These are phyloP conservation scores for Copsychus sechellarum DNA, from an alignment of 2,113 vertebrate species.

Conservation along the genomic window DNA sequence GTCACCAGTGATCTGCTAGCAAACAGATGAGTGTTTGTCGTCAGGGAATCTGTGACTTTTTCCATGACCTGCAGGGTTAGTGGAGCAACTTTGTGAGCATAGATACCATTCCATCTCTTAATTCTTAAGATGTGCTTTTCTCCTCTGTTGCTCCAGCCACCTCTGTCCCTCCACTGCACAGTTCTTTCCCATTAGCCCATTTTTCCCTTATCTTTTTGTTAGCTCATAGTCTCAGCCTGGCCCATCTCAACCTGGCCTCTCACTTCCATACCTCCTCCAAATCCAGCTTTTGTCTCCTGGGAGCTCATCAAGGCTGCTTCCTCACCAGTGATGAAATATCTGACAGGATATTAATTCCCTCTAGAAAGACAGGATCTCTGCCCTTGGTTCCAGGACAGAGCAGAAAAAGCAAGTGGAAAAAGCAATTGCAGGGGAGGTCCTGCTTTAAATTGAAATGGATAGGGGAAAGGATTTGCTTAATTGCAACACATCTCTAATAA, in stretches of 20 bases:
- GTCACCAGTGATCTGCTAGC: neutral
- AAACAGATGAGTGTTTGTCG: neutral
- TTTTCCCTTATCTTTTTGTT: neutral
- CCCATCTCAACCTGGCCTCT: neutral
- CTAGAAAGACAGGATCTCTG: neutral
- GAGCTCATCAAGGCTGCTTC: neutral
- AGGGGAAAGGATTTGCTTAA: neutral
- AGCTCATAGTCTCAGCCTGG: neutral
- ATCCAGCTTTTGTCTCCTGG: neutral
- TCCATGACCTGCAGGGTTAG: neutral
- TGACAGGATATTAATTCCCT: neutral
- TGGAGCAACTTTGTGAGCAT: neutral
- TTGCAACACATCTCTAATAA: neutral
- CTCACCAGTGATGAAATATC: neutral
- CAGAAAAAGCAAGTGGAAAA: neutral
- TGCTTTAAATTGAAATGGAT: neutral
- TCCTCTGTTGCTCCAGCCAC: neutral
- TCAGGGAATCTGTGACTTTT: neutral
- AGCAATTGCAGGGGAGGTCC: neutral
- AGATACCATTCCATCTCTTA: neutral
- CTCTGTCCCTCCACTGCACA: neutral
- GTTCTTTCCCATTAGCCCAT: neutral
- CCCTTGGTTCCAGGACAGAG: neutral
- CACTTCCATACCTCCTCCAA: neutral
- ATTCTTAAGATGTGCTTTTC: neutral